Base-by-base conservation (phyloP, 2,797 vertebrate genomes). In the Melanotaenia trifasciata region DNA sequence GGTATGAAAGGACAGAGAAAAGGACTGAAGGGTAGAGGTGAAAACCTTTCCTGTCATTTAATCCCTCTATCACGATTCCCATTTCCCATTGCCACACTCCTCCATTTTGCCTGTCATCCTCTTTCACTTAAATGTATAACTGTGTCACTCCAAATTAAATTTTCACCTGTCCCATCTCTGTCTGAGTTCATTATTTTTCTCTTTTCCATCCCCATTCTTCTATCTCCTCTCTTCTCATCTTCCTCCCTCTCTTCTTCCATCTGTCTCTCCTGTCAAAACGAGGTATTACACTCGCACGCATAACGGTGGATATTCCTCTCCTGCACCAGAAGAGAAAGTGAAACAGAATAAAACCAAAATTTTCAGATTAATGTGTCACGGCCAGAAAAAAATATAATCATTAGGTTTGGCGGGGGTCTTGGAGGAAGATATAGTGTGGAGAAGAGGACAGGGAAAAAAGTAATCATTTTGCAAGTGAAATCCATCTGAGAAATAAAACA, bases 21-120 rank as follows among this genome's bases (percentile, higher is more conserved):
- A 14, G 50, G 56, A 76, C 65, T 59, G 67, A 80, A 72, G 76
- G 71, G 47, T 65, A 62, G 72, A 74, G 67, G 74, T 74, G 69
- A 64, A 83, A 80, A 73, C 80, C 63, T 70, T 78, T 81, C 80
- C 74, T 90, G 80, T 87, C 84, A 83, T 89, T 67, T 83, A 84
- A 86, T 90, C 85, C 73, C 69, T 84, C 71, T 35, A 85, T 90
- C 85, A 78, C 79, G 70, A 74, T 86, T 75, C 66, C 74, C 69
- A 76, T 80, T 81, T 80, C 66, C 72, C 68, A 13, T 51, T 62
- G 74, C 76, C 78, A 59, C 57, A 62, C 61, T 63, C 78, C 64
- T 72, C 73, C 66, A 83, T 75, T 84, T 67, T 35, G 36, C 33
- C 77, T 78, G 77, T 72, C 81, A 79, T 76, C 35, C 76, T 53